Conservation (phyloP, 2,113 vertebrate species). For the Chlorodrepanis virens region DNA sequence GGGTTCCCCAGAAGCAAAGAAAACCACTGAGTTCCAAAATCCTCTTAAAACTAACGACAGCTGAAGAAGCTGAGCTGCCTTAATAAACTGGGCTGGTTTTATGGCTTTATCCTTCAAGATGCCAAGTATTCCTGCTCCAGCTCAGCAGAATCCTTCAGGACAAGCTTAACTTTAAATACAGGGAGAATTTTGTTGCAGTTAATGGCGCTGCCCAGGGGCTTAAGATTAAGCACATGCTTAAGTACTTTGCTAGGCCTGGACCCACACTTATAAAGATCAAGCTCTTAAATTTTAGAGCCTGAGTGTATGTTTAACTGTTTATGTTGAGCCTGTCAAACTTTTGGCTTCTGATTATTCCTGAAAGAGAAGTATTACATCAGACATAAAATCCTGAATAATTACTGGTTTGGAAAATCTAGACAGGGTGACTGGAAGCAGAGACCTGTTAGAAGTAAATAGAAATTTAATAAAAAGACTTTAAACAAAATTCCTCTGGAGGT, state of each 20-base stretch:
- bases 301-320: not conserved
- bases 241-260: not conserved
- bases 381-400: not conserved
- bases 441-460: not conserved
- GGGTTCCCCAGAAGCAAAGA: not conserved
- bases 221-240: conserved; percentile 16
- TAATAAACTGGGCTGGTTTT: conserved; percentile 23
- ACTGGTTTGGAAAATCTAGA: not conserved
- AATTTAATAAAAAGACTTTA: not conserved
- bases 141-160: conserved; percentile 16
- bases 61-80: conserved; percentile 8
- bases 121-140: not conserved
- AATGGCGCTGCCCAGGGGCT: not conserved
- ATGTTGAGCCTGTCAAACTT: not conserved
- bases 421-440: not conserved
- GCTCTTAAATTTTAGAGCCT: not conserved
- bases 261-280: not conserved
- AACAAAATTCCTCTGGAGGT: not conserved
- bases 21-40: not conserved
- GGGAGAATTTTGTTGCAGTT: not conserved
- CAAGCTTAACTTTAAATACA: conserved; percentile 21
- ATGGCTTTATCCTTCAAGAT: conserved; percentile 11
- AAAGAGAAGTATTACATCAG: not conserved
- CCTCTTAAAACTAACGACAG: not conserved
- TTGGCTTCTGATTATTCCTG: not conserved